phyloP scores from a whole-genome alignment of 2,113 vertebrate genomes.

The Cynopterus brachyotis region DNA sequence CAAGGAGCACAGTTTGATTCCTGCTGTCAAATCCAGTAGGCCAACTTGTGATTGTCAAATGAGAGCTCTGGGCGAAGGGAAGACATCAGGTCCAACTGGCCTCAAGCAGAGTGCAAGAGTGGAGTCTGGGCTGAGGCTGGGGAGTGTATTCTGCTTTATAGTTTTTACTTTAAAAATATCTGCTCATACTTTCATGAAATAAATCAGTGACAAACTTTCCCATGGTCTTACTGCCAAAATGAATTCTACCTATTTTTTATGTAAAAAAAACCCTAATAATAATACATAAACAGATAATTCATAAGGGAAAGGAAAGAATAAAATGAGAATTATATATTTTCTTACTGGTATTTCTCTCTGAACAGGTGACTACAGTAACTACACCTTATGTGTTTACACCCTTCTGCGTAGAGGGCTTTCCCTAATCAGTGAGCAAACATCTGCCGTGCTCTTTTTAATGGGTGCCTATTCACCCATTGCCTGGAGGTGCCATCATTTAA shows the following conservation, averaged over 20 bases:
- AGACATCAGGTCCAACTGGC: not conserved
- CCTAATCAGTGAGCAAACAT: not conserved
- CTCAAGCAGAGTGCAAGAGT: not conserved
- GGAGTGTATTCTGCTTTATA: not conserved
- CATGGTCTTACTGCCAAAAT: not conserved
- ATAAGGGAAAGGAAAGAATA: not conserved
- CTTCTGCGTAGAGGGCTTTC: not conserved
- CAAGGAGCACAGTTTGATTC: not conserved
- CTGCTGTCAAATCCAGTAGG: not conserved
- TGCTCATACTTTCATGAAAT: not conserved
- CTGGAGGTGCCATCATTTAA: not conserved
- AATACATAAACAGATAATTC: not conserved
- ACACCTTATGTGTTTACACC: not conserved
- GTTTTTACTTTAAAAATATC: not conserved
- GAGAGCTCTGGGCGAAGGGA: not conserved
- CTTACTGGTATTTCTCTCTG: not conserved
- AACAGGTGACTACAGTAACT: not conserved
- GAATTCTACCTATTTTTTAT: not conserved
- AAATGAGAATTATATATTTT: not conserved
- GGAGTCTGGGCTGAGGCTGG: rapidly evolving
- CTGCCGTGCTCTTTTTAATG: not conserved
- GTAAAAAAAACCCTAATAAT: not conserved
- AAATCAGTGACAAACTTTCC: not conserved
- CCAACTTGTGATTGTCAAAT: not conserved
- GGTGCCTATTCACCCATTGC: not conserved